phyloP scores from a whole-genome alignment of 2,797 vertebrate species.

The Chaenodraco wilsoni region DNA sequence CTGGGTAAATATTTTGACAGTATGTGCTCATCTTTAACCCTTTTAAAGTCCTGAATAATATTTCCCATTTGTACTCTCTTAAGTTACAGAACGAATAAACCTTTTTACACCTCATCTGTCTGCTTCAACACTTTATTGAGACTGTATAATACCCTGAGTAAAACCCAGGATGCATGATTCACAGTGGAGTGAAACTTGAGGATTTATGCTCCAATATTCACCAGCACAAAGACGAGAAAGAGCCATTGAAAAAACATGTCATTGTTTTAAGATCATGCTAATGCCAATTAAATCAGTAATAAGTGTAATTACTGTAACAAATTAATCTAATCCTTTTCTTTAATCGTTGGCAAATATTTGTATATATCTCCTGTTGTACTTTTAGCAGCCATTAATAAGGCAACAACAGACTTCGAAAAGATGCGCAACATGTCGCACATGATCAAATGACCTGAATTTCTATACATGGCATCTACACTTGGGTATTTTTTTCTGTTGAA shows the following conservation, averaged over 20 bases:
- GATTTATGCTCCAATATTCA: neutral
- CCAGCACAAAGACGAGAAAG: neutral
- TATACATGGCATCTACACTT: too few relatives aligned
- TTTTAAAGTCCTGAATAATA: neutral
- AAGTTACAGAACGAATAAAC: neutral
- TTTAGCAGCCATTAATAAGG: too few relatives aligned
- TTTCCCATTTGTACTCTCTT: neutral
- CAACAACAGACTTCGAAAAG: neutral
- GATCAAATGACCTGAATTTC: neutral
- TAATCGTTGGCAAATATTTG: neutral
- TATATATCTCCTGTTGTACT: too few relatives aligned
- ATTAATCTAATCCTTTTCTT: neutral
- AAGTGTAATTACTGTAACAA: neutral
- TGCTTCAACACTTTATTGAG: neutral
- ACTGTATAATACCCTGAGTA: neutral
- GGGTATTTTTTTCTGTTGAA: neutral
- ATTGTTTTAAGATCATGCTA: slow-evolving; percentile 6
- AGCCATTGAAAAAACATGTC: neutral
- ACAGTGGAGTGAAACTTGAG: neutral
- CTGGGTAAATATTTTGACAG: slow-evolving; percentile 28
- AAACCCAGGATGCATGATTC: neutral
- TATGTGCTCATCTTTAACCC: neutral
- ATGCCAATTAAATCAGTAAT: slow-evolving; percentile 3
- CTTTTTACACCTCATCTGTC: neutral
- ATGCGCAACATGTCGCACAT: too few relatives aligned